Base-by-base conservation (phyloP, 1,140 invertebrate genomes). In the Amphibalanus amphitrite region DNA sequence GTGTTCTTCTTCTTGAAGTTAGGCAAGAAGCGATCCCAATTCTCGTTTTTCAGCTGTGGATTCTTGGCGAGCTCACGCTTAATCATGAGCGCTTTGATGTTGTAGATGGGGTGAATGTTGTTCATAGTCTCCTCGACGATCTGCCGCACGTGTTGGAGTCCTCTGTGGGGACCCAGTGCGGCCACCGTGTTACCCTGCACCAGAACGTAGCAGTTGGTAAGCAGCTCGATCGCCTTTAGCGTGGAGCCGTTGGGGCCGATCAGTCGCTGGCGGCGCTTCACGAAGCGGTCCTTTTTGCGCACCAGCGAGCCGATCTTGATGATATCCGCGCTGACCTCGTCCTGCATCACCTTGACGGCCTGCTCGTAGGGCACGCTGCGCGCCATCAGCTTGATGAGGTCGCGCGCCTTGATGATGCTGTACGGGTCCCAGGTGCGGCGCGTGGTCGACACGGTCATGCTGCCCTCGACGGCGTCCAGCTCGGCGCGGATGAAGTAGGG, bases 21-120 rank as follows among this genome's bases (percentile, higher is more conserved):
- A 0, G 97, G 97, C 72, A 99, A 80, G 81, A 98, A 99, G 73
- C 95, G 83, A 59, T 96, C 92, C 97, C 97, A 99, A 79, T 90
- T 94, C 82, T 98, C 93, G 83, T 95, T 89, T 70, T 75, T 76
- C 28, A 75, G 29, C 28, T 77, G 69, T 26, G 72, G 74, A 76
- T 85, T 77, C 75, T 93, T 97, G 72, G 89, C 88, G 29, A 99
- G 81, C 83, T 99, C 95, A 77, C 88, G 84, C 80, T 98, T 98
- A 68, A 99, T 97, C 95, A 99, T 98, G 23, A 99, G 80, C 26
- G 91, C 89, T 82, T 99, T 99, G 0, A 99, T 96, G 78, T 97
- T 97, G 79, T 98, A 98, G 78, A 99, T 95, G n/a, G 97, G 97
- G 84, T 99, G 97, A 73, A 99, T 88, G 80, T 99, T 99, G 78